These are phyloP conservation scores for Mamestra configurata DNA, from an alignment of 1,140 invertebrate species.

Conservation along the genomic window DNA sequence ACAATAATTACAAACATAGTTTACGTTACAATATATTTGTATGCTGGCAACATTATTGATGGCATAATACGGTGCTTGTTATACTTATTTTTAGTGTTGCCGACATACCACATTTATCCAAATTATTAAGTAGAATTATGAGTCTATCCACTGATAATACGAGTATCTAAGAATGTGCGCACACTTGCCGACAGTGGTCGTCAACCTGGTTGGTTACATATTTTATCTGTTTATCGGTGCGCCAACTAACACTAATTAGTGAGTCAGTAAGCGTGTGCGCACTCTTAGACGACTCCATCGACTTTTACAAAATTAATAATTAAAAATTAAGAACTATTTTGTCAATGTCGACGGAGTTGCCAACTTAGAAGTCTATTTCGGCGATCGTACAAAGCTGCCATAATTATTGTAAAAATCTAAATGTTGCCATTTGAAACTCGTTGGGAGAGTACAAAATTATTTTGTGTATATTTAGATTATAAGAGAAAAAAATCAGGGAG, in stretches of 20 bases:
- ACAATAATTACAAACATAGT: slow-evolving; percentile 25
- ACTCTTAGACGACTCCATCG: slow-evolving; percentile 14
- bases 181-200: not conserved
- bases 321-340: slow-evolving; percentile 14
- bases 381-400: slow-evolving; percentile 81
- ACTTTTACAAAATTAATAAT: slow-evolving; percentile 21
- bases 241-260: not conserved
- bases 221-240: slow-evolving; percentile 26
- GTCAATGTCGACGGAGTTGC: slow-evolving; percentile 25
- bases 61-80: slow-evolving; percentile 57
- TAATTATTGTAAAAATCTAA: slow-evolving; percentile 72
- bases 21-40: slow-evolving; percentile 28
- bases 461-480: slow-evolving; percentile 86
- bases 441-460: slow-evolving; percentile 87
- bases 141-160: slow-evolving; percentile 43
- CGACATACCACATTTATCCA: slow-evolving; percentile 47
- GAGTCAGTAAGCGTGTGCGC: not conserved
- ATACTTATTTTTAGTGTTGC: slow-evolving; percentile 48
- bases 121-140: slow-evolving; percentile 51
- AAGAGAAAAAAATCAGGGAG: slow-evolving; percentile 86
- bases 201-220: slow-evolving; percentile 19
- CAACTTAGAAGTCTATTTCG: slow-evolving; percentile 65
- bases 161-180: slow-evolving; percentile 32
- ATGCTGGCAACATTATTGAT: slow-evolving; percentile 44
- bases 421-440: slow-evolving; percentile 85